Evolutionary conservation across 2,888 invertebrate genomes (phyloP).

Genomic region (Escarpia spicata): DNA sequence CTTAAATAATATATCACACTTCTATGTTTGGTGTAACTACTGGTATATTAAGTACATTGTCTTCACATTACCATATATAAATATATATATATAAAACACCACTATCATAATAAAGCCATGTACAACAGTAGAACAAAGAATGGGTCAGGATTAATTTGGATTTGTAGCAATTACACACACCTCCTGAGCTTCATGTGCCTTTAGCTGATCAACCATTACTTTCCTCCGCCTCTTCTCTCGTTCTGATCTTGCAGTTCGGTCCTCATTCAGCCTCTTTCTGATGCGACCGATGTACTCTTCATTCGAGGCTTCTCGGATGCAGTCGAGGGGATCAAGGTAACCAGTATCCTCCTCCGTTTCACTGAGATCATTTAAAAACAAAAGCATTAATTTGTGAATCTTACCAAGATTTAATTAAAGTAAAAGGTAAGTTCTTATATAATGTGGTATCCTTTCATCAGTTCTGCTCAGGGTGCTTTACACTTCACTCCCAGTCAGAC

Average conservation of each 20-base stretch:
- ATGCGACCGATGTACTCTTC: slow-evolving; percentile 63
- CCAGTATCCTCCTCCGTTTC: neutral
- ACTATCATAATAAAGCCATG: neutral
- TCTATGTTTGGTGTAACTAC: neutral
- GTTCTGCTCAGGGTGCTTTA: too few relatives aligned
- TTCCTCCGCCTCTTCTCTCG: slow-evolving; percentile 64
- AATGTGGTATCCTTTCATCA: too few relatives aligned
- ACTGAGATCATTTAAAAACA: neutral
- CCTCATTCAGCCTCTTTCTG: slow-evolving; percentile 62
- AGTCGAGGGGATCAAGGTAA: slow-evolving; percentile 41
- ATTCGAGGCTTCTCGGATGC: slow-evolving; percentile 57
- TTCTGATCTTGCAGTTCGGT: slow-evolving; percentile 61
- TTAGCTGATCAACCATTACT: slow-evolving; percentile 64
- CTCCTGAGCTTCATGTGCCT: slow-evolving; percentile 62
- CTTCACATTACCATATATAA: neutral
- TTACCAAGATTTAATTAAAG: too few relatives aligned
- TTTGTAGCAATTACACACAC: slow-evolving; percentile 41
- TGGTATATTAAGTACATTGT: neutral
- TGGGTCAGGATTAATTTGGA: neutral
- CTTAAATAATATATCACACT: neutral
- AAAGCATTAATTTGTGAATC: too few relatives aligned
- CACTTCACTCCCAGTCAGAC: too few relatives aligned
- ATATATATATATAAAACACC: neutral
- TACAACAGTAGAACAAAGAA: neutral
- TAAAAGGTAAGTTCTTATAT: too few relatives aligned